Evolutionary conservation across 2,797 vertebrate genomes (phyloP).

Genomic region (Mormyrus proboscirostris): DNA sequence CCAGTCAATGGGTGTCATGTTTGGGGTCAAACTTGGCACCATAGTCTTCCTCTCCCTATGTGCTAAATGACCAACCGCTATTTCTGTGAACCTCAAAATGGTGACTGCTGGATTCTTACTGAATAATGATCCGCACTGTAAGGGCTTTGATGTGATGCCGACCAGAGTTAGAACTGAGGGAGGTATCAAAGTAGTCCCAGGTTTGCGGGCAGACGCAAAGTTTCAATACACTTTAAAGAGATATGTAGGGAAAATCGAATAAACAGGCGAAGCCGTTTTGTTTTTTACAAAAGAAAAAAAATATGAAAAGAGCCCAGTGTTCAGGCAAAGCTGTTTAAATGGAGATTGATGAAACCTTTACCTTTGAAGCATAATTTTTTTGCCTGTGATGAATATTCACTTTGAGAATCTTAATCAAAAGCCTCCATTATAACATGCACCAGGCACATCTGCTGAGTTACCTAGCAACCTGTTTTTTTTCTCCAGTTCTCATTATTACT

Average conservation of each 20-base stretch:
- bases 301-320: not conserved
- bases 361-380: not conserved
- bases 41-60: not conserved
- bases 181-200: not conserved
- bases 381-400: conserved; percentile 13
- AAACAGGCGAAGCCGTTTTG: not conserved
- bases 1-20: not conserved
- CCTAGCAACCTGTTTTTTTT: conserved; percentile 21
- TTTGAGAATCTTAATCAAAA: conserved; percentile 22
- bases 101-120: not conserved
- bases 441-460: conserved; percentile 10
- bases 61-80: not conserved
- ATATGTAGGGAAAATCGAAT: not conserved
- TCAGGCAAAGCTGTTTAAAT: conserved; percentile 4
- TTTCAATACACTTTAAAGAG: not conserved
- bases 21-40: not conserved
- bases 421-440: not conserved
- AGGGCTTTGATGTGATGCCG: not conserved
- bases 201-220: not conserved
- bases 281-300: not conserved
- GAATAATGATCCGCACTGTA: not conserved
- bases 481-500: not conserved
- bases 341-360: conserved; percentile 5
- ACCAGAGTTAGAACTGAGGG: not conserved
- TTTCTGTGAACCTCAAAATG: not conserved